These are phyloP conservation scores for Calliopsis andreniformis DNA, from an alignment of 1,140 invertebrate species.

Conservation along the genomic window DNA sequence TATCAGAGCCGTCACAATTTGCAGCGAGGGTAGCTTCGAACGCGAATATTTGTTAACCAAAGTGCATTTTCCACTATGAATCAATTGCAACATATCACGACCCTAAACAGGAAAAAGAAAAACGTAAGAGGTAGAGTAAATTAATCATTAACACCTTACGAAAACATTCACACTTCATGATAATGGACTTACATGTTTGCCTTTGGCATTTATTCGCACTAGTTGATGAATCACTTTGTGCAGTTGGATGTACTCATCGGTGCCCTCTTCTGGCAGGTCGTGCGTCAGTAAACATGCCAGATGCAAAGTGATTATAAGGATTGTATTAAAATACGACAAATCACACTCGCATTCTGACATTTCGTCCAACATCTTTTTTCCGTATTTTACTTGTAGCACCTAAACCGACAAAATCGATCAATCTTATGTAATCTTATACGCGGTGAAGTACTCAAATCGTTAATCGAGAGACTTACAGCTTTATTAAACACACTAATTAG, in stretches of 20 bases:
- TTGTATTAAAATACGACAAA: conserved; percentile 89
- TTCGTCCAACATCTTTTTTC: conserved; percentile 81
- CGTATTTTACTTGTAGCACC: conserved; percentile 79
- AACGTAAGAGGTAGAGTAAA: not conserved
- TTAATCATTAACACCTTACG: not conserved
- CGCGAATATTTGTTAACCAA: conserved; percentile 87
- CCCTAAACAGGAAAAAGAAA: conserved; percentile 82
- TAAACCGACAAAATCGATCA: conserved; percentile 66
- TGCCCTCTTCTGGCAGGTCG: conserved; percentile 80
- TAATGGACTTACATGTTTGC: conserved; percentile 67
- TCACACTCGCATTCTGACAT: conserved; percentile 86
- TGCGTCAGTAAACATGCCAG: conserved; percentile 88
- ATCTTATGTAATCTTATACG: not conserved
- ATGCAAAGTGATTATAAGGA: conserved; percentile 93
- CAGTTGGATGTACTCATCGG: conserved; percentile 82
- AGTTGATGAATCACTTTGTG: conserved; percentile 87
- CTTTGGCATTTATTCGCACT: conserved; percentile 88
- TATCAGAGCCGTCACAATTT: conserved; percentile 89
- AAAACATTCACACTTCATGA: not conserved
- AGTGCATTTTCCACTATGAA: conserved; percentile 84
- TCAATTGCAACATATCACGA: conserved; percentile 91
- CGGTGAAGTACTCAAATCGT: not conserved
- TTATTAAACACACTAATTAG: conserved; percentile 91
- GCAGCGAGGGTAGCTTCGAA: conserved; percentile 88
- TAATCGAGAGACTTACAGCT: conserved; percentile 82